Conservation (phyloP, 2,113 vertebrate species). For the Rhinopithecus roxellana region DNA sequence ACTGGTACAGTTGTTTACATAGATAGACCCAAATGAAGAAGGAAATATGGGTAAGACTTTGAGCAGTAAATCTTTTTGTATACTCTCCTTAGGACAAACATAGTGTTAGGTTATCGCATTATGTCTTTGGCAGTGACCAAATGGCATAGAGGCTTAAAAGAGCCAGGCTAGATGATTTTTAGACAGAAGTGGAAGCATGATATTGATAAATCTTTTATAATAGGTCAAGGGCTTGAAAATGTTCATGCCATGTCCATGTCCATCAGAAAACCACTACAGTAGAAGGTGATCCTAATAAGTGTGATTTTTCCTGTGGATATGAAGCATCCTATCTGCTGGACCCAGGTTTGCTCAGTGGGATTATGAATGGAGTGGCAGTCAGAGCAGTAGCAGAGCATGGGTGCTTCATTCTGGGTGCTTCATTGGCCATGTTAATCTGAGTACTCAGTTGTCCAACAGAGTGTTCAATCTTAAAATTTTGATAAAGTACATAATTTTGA, state of each 20-base stretch:
- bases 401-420: not conserved
- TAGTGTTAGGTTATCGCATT: not conserved
- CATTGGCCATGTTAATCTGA: not conserved
- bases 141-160: not conserved
- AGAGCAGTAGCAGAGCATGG: not conserved
- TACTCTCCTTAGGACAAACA: not conserved
- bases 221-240: not conserved
- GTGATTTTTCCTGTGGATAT: not conserved
- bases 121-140: not conserved
- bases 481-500: not conserved
- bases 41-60: not conserved
- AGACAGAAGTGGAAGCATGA: not conserved
- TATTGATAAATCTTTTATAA: not conserved
- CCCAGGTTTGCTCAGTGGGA: not conserved
- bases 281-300: not conserved
- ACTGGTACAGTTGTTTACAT: not conserved
- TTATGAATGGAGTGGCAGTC: not conserved
- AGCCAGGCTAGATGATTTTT: not conserved
- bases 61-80: not conserved
- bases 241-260: not conserved
- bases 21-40: not conserved
- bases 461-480: not conserved
- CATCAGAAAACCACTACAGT: not conserved
- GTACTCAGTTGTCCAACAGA: not conserved
- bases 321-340: not conserved